phyloP scores from a whole-genome alignment of 2,888 invertebrate genomes.

The Cerastis leucographa region DNA sequence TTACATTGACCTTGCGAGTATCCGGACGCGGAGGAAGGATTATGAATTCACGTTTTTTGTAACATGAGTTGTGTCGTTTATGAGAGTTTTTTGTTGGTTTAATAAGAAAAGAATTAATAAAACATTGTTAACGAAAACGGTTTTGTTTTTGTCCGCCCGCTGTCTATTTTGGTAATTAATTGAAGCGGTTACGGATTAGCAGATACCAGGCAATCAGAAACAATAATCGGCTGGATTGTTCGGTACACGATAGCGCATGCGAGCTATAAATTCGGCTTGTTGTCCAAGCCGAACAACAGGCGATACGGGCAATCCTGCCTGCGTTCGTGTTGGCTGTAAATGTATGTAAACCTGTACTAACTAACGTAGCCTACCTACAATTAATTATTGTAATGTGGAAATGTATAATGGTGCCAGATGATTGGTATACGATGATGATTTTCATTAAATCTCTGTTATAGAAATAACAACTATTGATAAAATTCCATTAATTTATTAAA shows the following conservation, averaged over 20 bases:
- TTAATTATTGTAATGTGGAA: not conserved
- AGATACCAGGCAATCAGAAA: conserved; percentile 59
- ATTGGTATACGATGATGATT: not conserved
- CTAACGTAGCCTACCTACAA: not conserved
- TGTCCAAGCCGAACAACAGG: conserved; percentile 48
- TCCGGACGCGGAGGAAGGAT: conserved; percentile 52
- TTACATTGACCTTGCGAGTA: conserved; percentile 55
- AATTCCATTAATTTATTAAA: too few relatives aligned
- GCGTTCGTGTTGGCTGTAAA: conserved; percentile 31
- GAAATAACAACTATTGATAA: not conserved
- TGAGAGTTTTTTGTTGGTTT: conserved; percentile 20
- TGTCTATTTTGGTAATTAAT: conserved; percentile 37
- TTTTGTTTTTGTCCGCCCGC: not conserved
- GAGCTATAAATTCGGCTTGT: conserved; percentile 61
- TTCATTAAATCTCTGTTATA: not conserved
- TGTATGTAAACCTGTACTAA: conserved; percentile 34
- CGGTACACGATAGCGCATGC: conserved; percentile 37
- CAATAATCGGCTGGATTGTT: conserved; percentile 55
- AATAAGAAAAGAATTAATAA: conserved; percentile 39
- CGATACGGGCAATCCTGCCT: conserved; percentile 46
- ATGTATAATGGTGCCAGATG: not conserved
- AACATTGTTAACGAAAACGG: conserved; percentile 20
- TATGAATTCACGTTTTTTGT: conserved; percentile 48
- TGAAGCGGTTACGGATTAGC: conserved; percentile 14
- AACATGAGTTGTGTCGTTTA: conserved; percentile 28